These are phyloP conservation scores for Hydrozoanthus tunicans DNA, from an alignment of 64 coral and sea anemone genomes.

Conservation along the genomic window DNA sequence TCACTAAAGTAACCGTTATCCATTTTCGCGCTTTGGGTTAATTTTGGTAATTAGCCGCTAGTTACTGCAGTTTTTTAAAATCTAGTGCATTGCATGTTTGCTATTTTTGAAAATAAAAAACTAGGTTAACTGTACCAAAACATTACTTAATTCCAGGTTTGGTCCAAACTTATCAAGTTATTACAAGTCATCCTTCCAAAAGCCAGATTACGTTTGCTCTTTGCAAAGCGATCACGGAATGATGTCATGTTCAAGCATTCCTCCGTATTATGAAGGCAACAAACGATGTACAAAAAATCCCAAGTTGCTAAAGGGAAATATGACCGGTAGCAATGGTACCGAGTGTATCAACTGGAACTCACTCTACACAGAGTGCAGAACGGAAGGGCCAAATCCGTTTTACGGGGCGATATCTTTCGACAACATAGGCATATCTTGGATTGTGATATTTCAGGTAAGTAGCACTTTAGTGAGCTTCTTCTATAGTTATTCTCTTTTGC, in stretches of 20 bases:
- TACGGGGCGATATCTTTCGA: slow-evolving; percentile 87
- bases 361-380: slow-evolving; percentile 61
- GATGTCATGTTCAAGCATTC: slow-evolving; percentile 63
- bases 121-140: background rate
- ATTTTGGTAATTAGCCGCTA: no score
- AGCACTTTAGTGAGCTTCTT: background rate
- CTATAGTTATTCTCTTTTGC: no score
- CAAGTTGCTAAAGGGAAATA: background rate
- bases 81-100: no score
- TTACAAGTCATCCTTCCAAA: slow-evolving; percentile 81
- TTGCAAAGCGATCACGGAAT: slow-evolving; percentile 62
- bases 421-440: slow-evolving; percentile 97
- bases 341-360: slow-evolving; percentile 69
- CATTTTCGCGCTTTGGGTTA: no score
- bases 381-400: slow-evolving; percentile 79
- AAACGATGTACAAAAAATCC: slow-evolving; percentile 31
- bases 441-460: slow-evolving; percentile 97
- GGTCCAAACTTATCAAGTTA: slow-evolving; percentile 56
- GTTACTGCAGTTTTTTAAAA: no score
- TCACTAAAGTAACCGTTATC: no score
- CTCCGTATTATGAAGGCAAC: slow-evolving; percentile 12
- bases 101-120: no score
- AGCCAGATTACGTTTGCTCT: slow-evolving; percentile 87
- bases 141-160: slow-evolving; percentile 6
- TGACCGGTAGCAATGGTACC: background rate